Base-by-base conservation (phyloP, 2,888 invertebrate genomes). In the Chrysotoxum bicinctum region DNA sequence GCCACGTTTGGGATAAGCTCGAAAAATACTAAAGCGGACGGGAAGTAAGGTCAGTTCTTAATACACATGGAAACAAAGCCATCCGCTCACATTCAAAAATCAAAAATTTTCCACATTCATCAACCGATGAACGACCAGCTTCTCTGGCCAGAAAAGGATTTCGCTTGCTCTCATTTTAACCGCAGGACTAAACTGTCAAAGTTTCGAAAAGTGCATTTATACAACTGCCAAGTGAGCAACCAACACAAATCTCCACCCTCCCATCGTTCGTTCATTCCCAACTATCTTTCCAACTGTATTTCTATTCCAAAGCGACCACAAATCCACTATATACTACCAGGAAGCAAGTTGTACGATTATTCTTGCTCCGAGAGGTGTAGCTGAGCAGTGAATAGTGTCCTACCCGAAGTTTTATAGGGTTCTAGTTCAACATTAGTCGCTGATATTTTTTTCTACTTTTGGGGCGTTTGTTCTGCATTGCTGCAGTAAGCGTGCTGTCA, bases 201-300 rank as follows among this genome's bases (percentile, higher is more conserved):
- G 85, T 85, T 81, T 85, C 85, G 69, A 85, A 85, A 81, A 85
- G 85, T 85, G 80, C 85, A 85, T 85, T 85, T 81, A 85, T 85
- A 85, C 85, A 85, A 85, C 85, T 85, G 80, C 76, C 85, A 85
- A 80, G 56, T 85, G 81, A 81, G 45, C 77, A 81, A 85, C 81
- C 77, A 58, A 81, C 23, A 81, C 72, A 80, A 77, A 85, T 81
- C 77, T 73, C 72, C 77, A 37, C 50, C 19, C 60, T 30, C 62
- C 30, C 52, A 26, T 23, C 9, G 30, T n/a, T 26, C n/a, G 37
- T 50, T 76, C n/a, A n/a, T n/a, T 64, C 43, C n/a, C n/a, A n/a
- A n/a, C n/a, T n/a, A 56, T 64, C n/a, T 72, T 1, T 26, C 12
- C 58, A 35, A 60, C 14, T 72, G 50, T 50, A 50, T 50, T 50